Evolutionary conservation across 2,113 vertebrate species (phyloP).

Genomic region (Lampris incognitus): DNA sequence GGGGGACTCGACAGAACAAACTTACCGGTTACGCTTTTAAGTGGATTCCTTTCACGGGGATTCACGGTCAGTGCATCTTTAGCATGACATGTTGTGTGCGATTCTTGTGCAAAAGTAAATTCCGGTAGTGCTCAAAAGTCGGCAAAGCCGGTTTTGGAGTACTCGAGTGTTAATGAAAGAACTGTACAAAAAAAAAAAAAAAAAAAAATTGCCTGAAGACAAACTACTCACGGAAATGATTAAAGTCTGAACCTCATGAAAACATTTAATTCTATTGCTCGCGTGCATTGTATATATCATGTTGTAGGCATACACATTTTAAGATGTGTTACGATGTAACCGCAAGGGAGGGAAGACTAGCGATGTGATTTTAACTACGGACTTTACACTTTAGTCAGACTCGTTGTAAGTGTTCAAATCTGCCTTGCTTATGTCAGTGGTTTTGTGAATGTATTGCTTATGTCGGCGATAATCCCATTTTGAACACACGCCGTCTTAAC

Average conservation of each 20-base stretch:
- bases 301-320: constrained; percentile 32
- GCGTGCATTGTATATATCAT: constrained; percentile 57
- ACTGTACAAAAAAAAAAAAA: not conserved
- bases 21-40: not conserved
- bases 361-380: not conserved
- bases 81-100: constrained; percentile 54
- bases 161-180: not conserved
- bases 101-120: constrained; percentile 38
- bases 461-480: constrained; percentile 20
- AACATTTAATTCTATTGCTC: constrained; percentile 25
- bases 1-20: not conserved
- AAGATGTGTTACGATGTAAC: constrained; percentile 10
- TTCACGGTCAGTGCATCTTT: constrained; percentile 19
- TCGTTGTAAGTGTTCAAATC: constrained; percentile 29
- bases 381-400: constrained; percentile 28
- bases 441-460: constrained; percentile 47
- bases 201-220: not conserved
- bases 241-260: constrained; percentile 19
- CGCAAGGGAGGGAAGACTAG: constrained; percentile 21
- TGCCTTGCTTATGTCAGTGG: constrained; percentile 31
- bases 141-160: constrained; percentile 23
- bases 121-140: constrained; percentile 21
- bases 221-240: not conserved
- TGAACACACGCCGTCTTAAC: constrained; percentile 28
- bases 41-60: constrained; percentile 16